phyloP scores from a whole-genome alignment of 2,888 invertebrate species.

The Plutella xylostella region DNA sequence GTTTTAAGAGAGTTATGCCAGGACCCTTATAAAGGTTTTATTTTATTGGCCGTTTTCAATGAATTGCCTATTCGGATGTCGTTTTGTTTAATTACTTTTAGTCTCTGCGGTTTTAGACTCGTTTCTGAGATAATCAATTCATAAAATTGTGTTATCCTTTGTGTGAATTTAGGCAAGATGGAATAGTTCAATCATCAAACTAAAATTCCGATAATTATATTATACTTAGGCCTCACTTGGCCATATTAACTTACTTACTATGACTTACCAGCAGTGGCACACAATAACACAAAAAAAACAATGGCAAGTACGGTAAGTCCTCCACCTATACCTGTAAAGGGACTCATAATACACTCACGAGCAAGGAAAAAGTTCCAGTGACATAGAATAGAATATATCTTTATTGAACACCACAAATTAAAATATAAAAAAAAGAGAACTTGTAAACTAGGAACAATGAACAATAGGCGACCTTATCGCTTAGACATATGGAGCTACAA shows the following conservation, averaged over 20 bases:
- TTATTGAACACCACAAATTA: neutral
- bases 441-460: too few relatives aligned
- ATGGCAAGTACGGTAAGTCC: neutral
- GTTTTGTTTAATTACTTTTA: neutral
- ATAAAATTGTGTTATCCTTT: too few relatives aligned
- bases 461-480: too few relatives aligned
- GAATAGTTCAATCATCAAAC: too few relatives aligned
- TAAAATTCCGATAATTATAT: too few relatives aligned
- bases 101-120: neutral
- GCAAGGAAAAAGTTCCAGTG: neutral
- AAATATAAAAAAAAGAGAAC: too few relatives aligned
- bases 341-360: neutral
- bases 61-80: conserved; percentile 14
- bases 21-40: conserved; percentile 9
- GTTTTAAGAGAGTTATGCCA: conserved; percentile 39
- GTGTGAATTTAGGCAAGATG: too few relatives aligned
- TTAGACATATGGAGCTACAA: too few relatives aligned
- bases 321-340: neutral
- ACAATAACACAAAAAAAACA: neutral
- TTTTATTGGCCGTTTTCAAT: too few relatives aligned
- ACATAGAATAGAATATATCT: neutral
- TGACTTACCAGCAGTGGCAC: neutral
- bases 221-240: too few relatives aligned
- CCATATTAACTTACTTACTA: neutral
- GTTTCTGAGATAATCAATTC: too few relatives aligned